phyloP scores from a whole-genome alignment of 53 echinoderm and acorn worm species.

The Hippasteria phrygiana region DNA sequence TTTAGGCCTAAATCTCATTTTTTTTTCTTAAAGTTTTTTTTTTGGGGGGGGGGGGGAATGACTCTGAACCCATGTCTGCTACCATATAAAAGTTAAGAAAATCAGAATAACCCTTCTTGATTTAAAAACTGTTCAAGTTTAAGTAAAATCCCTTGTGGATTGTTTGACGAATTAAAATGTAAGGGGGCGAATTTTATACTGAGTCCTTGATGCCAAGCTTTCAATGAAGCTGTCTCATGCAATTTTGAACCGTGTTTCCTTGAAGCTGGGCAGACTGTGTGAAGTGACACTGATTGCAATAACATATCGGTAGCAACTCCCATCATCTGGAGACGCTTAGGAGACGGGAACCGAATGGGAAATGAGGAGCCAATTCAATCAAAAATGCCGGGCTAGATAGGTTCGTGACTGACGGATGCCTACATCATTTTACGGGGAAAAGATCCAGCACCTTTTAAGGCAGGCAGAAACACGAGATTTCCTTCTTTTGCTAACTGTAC shows the following conservation, averaged over 20 bases:
- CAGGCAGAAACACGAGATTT: too few species aligned
- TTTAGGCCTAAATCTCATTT: too few species aligned
- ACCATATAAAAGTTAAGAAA: too few species aligned
- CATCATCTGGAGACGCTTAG: conserved; percentile 24
- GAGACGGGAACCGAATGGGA: background rate
- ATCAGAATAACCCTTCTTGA: too few species aligned
- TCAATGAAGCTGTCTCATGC: background rate
- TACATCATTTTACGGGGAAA: background rate
- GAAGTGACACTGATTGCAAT: conserved; percentile 46
- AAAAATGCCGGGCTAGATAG: background rate
- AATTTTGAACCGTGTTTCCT: conserved; percentile 9
- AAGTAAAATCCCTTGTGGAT: background rate
- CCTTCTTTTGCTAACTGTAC: too few species aligned
- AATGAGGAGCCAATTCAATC: conserved; percentile 13
- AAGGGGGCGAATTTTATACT: background rate
- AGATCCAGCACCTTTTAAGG: too few species aligned
- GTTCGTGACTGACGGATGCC: background rate
- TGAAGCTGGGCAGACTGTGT: conserved; percentile 28
- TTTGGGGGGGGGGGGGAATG: too few species aligned
- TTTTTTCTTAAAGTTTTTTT: too few species aligned
- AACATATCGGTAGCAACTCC: conserved; percentile 26
- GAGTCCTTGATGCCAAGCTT: background rate
- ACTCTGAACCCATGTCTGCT: too few species aligned
- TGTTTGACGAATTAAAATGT: background rate
- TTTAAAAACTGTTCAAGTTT: background rate